Conservation (phyloP, 1,140 invertebrate genomes). For the Scaptomyza graminum region DNA sequence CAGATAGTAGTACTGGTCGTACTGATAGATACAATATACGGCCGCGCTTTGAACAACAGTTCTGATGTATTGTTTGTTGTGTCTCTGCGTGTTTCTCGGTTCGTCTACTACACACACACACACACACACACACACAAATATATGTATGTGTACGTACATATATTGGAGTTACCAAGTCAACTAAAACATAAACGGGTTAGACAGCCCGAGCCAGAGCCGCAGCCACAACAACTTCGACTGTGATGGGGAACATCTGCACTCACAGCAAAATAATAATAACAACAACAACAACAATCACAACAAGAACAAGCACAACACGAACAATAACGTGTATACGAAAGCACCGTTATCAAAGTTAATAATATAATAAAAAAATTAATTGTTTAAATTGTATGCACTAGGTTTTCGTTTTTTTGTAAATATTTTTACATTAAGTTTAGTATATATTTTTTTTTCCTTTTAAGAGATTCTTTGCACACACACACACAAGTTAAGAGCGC, state of each 20-base stretch:
- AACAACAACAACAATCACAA: slow-evolving; percentile 19
- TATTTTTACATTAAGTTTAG: neutral
- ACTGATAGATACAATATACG: slow-evolving; percentile 67
- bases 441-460: slow-evolving; percentile 5
- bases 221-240: slow-evolving; percentile 42
- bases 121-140: neutral
- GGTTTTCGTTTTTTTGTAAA: neutral
- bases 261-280: slow-evolving; percentile 36
- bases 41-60: slow-evolving; percentile 36
- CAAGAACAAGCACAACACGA: slow-evolving; percentile 40
- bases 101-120: slow-evolving; percentile 9
- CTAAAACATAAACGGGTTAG: slow-evolving; percentile 76
- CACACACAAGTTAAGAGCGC: slow-evolving; percentile 35
- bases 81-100: slow-evolving; percentile 57
- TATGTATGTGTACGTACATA: neutral
- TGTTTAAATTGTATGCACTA: slow-evolving; percentile 2
- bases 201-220: slow-evolving; percentile 18
- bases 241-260: slow-evolving; percentile 21
- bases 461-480: slow-evolving; percentile 17
- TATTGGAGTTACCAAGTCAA: slow-evolving; percentile 66
- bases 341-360: slow-evolving; percentile 14
- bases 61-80: slow-evolving; percentile 62
- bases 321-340: slow-evolving; percentile 5
- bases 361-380: neutral
- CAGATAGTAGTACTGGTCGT: slow-evolving; percentile 45